Evolutionary conservation across 2,797 vertebrate genomes (phyloP), one percentile per base, ranked within the genome.

Genomic region (Parambassis ranga): DNA sequence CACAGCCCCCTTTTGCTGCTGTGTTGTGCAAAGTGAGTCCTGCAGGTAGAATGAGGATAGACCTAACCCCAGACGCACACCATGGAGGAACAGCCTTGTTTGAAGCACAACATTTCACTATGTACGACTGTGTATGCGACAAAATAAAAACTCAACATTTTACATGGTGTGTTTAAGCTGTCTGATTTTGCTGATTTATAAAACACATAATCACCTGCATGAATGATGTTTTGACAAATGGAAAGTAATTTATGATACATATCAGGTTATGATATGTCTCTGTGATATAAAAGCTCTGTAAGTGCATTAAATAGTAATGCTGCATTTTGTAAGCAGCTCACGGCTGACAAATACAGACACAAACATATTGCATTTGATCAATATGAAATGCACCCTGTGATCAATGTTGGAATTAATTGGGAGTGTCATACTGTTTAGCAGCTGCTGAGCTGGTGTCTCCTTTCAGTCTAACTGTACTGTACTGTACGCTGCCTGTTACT

Each of bases 311-410:
- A 83, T n/a, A 71, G 60, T 68, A 63, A 82, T 62, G 62, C 81
- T 30, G 42, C 14, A 19, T 52, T 81, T 33, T 74, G 57, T 33
- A 75, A 53, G 70, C 35, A 47, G 42, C 47, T 71, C 52, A 49
- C 33, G 15, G 44, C 47, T 30, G 18, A 68, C 49, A 64, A 69
- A 75, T 37, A 52, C 49, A 74, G 53, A 66, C 57, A 65, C 53
- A 65, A 74, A 68, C 70, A 78, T 51, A 48, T 46, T 56, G 53
- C 30, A 68, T 43, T 56, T 41, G 48, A 77, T 82, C 70, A 4
- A 83, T 84, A 81, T 75, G 55, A 72, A 79, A 86, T 44, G 41
- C 64, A 73, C 65, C 83, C 64, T 63, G 65, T 74, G 68, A 79
- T 88, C 78, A 70, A 72, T 72, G 72, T 31, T 47, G 49, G 68